Base-by-base conservation (phyloP, 2,797 vertebrate species). In the Babyrousa celebensis region DNA sequence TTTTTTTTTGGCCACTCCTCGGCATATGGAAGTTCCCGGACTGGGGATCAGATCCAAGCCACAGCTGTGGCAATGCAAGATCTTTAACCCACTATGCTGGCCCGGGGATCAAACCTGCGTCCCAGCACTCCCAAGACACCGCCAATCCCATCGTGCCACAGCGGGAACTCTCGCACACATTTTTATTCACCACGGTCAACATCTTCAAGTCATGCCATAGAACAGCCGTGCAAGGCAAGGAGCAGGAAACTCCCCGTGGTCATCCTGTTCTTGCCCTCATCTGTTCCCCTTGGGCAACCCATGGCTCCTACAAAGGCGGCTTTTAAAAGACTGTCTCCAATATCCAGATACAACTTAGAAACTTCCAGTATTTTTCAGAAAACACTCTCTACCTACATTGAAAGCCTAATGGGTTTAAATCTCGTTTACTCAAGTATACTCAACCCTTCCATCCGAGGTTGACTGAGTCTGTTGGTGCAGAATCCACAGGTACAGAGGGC, bases 191-290 rank as follows among this genome's bases (percentile, higher is more conserved):
- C 93, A 94, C 89, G 83, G 88, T 85, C 91, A 97, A 16, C 32
- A 8, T 79, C 85, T 96, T 97, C 77, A 96, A 85, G 92, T 52
- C 63, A n/a, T 1, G 12, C 86, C 79, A 88, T 67, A 97, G 65
- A 54, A 77, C 72, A 36, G 2, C 6, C 29, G 3, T 18, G 52
- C 4, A 65, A 36, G 12, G 65, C 23, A 63, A 65, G 62, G 14
- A 11, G 40, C 36, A 56, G 21, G 65, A 70, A 54, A 6, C 3
- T 3, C 9, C 52, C n/a, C 20, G 1, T 25, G 60, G 23, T 21
- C 25, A 23, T 32, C 56, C 23, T 4, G 10, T 40, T 12, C 79
- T 8, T 77, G 16, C 21, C 16, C 21, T 20, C n/a, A 54, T 89
- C 48, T 36, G 21, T 63, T 75, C n/a, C 62, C 52, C 36, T 71